Percentiles rank a stretch among this genome's conserved stretches.
phyloP scores from a whole-genome alignment of 2,797 vertebrate species.

The Enteromius radiatus region DNA sequence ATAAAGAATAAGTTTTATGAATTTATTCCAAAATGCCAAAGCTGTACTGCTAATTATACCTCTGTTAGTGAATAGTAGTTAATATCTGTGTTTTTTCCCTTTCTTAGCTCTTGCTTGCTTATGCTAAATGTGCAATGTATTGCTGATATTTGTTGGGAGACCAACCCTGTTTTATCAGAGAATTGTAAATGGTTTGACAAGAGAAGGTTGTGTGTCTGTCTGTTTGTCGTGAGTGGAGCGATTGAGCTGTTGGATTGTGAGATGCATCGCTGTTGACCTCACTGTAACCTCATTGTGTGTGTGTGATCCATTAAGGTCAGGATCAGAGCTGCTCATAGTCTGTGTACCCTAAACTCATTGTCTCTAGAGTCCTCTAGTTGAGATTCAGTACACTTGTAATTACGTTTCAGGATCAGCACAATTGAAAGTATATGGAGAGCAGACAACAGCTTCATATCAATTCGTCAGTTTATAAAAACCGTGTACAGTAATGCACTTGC shows the following conservation, averaged over 20 bases:
- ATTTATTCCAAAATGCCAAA: constrained; percentile 14
- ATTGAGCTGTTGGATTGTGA: constrained; percentile 51
- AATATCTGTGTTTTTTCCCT: constrained; percentile 53
- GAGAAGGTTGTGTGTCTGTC: constrained; percentile 49
- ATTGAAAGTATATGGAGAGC: background rate
- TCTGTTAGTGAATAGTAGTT: constrained; percentile 48
- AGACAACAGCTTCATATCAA: background rate
- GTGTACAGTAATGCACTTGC: constrained; percentile 12
- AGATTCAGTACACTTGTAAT: constrained; percentile 9
- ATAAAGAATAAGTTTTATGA: constrained; percentile 15
- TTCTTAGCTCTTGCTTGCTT: constrained; percentile 59
- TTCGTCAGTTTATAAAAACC: background rate
- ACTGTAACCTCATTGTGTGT: constrained; percentile 36
- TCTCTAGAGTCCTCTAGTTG: constrained; percentile 36
- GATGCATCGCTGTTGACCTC: constrained; percentile 49
- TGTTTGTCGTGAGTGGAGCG: constrained; percentile 27
- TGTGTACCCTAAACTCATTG: constrained; percentile 43
- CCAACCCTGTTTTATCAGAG: constrained; percentile 29
- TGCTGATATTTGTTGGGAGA: constrained; percentile 48
- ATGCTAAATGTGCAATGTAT: constrained; percentile 55
- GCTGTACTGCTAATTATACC: constrained; percentile 25
- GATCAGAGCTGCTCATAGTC: constrained; percentile 31
- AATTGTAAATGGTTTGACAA: constrained; percentile 47
- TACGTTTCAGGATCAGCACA: background rate
- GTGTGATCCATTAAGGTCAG: constrained; percentile 35